These are phyloP conservation scores for Conger conger DNA, from an alignment of 2,113 vertebrate species.

Conservation along the genomic window DNA sequence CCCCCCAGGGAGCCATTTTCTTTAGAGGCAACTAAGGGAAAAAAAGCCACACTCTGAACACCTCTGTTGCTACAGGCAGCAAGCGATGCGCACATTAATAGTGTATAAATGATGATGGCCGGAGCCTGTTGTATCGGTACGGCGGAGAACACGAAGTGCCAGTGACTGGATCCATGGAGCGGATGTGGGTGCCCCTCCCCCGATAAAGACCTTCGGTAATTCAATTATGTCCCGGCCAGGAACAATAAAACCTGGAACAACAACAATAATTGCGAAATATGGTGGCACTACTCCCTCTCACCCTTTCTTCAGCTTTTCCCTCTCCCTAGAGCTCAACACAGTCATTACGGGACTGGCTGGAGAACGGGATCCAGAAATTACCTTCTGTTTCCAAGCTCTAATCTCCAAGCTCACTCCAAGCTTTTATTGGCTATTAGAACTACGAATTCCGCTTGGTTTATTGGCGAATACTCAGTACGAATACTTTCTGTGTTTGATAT, in stretches of 20 bases:
- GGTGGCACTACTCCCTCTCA: conserved; percentile 22
- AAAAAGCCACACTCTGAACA: not conserved
- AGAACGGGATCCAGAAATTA: not conserved
- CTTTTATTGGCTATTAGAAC: not conserved
- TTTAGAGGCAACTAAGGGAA: not conserved
- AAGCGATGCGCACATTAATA: not conserved
- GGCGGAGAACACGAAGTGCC: not conserved
- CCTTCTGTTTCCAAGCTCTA: not conserved
- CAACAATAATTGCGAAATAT: conserved; percentile 26
- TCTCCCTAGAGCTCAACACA: conserved; percentile 30
- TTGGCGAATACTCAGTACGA: not conserved
- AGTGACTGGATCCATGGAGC: not conserved
- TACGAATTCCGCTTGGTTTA: not conserved
- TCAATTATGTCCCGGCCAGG: not conserved
- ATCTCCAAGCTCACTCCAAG: not conserved
- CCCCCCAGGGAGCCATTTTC: not conserved
- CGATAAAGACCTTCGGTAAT: not conserved
- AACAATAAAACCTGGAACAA: conserved; percentile 21
- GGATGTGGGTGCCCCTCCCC: not conserved
- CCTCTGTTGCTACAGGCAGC: not conserved
- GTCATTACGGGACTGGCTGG: not conserved
- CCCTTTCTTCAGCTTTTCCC: conserved; percentile 4
- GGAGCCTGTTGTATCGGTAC: not conserved
- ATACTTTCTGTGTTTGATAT: not conserved
- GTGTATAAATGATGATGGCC: not conserved